Evolutionary conservation across 2,797 vertebrate genomes (phyloP).

Genomic region (Liparis tanakae): DNA sequence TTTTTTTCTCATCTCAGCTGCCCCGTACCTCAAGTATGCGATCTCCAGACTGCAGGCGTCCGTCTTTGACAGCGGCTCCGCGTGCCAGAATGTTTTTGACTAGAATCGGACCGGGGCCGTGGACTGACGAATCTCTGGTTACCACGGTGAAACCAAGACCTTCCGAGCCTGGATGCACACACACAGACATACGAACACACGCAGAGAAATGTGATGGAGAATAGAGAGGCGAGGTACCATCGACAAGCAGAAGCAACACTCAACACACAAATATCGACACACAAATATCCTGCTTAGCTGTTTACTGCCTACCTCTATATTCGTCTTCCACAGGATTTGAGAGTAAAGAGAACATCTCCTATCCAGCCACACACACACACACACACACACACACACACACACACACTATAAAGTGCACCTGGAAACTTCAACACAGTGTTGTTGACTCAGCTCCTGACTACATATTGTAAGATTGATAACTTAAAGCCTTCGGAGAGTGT

Average conservation of each 20-base stretch:
- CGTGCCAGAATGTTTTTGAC: slow-evolving; percentile 98
- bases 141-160: slow-evolving; percentile 98
- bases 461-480: slow-evolving; percentile 40
- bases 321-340: slow-evolving; percentile 20
- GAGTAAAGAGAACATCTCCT: slow-evolving; percentile 24
- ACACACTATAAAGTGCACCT: slow-evolving; percentile 12
- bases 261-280: not conserved
- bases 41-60: slow-evolving; percentile 95
- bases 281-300: slow-evolving; percentile 12
- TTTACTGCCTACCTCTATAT: slow-evolving; percentile 25
- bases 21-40: slow-evolving; percentile 92
- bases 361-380: slow-evolving; percentile 12
- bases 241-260: not conserved
- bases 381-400: slow-evolving; percentile 19
- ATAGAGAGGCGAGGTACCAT: slow-evolving; percentile 1
- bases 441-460: slow-evolving; percentile 60
- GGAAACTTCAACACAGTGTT: slow-evolving; percentile 33
- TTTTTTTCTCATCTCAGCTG: not conserved
- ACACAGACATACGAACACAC: not conserved
- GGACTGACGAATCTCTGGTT: slow-evolving; percentile 95
- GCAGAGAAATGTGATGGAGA: not conserved
- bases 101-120: slow-evolving; percentile 95
- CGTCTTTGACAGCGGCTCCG: slow-evolving; percentile 96
- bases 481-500: slow-evolving; percentile 36
- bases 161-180: slow-evolving; percentile 85